These are phyloP conservation scores for Corythornis vintsioides DNA, from an alignment of 2,113 vertebrate genomes.

Conservation along the genomic window DNA sequence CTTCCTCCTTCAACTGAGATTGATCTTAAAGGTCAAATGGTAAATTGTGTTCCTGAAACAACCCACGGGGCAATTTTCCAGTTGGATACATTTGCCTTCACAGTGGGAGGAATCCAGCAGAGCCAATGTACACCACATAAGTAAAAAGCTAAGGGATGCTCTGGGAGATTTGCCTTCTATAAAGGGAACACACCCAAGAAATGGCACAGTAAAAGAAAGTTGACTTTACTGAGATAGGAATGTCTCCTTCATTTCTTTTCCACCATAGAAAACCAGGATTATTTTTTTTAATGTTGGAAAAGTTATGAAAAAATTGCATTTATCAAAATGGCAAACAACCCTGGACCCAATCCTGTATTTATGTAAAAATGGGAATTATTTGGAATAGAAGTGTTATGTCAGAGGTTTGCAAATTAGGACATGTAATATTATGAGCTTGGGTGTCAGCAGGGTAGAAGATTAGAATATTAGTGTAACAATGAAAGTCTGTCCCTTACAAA, in stretches of 20 bases:
- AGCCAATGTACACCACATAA: not conserved
- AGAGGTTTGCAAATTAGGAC: not conserved
- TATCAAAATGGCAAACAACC: not conserved
- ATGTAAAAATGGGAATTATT: not conserved
- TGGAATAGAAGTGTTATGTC: not conserved
- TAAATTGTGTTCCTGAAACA: not conserved
- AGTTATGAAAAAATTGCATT: not conserved
- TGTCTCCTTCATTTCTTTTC: accelerated
- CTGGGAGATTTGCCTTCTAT: not conserved
- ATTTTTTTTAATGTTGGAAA: not conserved
- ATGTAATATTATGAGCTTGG: not conserved
- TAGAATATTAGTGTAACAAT: not conserved
- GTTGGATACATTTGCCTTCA: not conserved
- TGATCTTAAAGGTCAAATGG: constrained; percentile 10
- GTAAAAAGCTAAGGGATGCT: not conserved
- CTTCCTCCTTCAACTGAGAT: not conserved
- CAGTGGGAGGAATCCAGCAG: not conserved
- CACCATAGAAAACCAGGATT: not conserved
- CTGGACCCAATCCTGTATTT: not conserved
- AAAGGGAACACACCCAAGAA: not conserved
- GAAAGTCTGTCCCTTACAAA: not conserved
- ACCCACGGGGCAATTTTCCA: constrained; percentile 39
- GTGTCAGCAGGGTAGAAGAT: not conserved
- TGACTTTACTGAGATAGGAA: not conserved
- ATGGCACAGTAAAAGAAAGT: not conserved